phyloP scores from a whole-genome alignment of 2,113 vertebrate genomes.

The Protobothrops mucrosquamatus region DNA sequence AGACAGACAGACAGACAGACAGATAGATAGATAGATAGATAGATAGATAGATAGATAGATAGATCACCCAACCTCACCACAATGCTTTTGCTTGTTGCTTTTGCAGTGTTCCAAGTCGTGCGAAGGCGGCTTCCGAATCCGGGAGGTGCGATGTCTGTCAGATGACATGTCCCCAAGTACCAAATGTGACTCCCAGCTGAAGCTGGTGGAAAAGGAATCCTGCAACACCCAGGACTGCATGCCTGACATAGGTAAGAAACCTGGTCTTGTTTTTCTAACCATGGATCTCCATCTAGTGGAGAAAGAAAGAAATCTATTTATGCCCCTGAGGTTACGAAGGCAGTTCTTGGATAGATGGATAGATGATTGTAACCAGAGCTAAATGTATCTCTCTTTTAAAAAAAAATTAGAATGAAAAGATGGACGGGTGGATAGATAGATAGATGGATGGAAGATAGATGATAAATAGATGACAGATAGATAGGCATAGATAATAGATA shows the following conservation, averaged over 20 bases:
- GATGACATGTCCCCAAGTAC: constrained; percentile 81
- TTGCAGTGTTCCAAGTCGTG: constrained; percentile 93
- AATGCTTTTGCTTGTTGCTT: neutral
- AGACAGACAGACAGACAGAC: no score
- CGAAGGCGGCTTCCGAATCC: constrained; percentile 87
- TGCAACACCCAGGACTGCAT: constrained; percentile 87
- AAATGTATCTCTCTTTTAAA: neutral
- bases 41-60: no score
- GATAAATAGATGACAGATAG: neutral
- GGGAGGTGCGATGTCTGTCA: constrained; percentile 89
- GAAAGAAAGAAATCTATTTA: neutral
- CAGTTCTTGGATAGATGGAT: neutral
- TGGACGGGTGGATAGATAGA: neutral
- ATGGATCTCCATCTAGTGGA: constrained; percentile 56
- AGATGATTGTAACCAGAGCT: neutral
- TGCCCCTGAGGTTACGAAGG: neutral
- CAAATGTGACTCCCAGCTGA: constrained; percentile 77
- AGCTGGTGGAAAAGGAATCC: constrained; percentile 77
- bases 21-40: no score
- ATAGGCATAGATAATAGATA: neutral
- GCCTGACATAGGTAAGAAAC: constrained; percentile 82
- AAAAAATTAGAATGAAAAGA: neutral
- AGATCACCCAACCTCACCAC: neutral
- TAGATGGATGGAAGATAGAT: neutral
- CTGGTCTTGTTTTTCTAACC: neutral